These are phyloP conservation scores for Myotis davidii DNA, from an alignment of 2,113 vertebrate genomes.

Conservation along the genomic window DNA sequence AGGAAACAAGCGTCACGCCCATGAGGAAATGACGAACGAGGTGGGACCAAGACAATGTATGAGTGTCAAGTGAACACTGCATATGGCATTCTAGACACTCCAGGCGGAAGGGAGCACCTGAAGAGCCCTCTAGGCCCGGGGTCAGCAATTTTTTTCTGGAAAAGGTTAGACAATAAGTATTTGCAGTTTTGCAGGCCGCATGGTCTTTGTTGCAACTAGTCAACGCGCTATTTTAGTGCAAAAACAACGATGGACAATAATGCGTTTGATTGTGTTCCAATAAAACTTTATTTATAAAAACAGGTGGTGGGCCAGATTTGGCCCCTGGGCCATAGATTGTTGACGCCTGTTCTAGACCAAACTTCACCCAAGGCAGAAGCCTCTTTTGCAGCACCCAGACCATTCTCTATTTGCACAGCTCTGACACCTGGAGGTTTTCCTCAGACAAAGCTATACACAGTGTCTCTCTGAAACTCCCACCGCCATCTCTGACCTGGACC, in stretches of 20 bases:
- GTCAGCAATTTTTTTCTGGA: not conserved
- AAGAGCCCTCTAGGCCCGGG: not conserved
- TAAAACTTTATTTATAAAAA: conserved; percentile 51
- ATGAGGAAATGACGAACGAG: not conserved
- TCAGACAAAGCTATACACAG: not conserved
- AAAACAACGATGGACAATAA: not conserved
- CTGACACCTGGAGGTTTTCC: not conserved
- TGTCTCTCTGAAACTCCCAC: not conserved
- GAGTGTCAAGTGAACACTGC: not conserved
- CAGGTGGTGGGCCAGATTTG: not conserved
- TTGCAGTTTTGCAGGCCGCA: not conserved
- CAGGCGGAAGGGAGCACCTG: not conserved
- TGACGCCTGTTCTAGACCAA: not conserved
- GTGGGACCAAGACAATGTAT: not conserved
- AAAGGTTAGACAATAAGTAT: not conserved
- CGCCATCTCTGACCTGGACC: not conserved
- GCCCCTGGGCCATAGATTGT: not conserved
- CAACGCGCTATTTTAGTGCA: not conserved
- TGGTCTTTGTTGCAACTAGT: not conserved
- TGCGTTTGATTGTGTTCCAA: not conserved
- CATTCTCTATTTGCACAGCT: not conserved
- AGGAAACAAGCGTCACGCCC: not conserved
- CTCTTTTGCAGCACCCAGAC: not conserved
- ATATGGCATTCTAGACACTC: not conserved
- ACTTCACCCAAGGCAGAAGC: not conserved